Evolutionary conservation across 2,797 vertebrate species (phyloP), one percentile per base, ranked within the genome.

Genomic region (Halcyon leucocephala): DNA sequence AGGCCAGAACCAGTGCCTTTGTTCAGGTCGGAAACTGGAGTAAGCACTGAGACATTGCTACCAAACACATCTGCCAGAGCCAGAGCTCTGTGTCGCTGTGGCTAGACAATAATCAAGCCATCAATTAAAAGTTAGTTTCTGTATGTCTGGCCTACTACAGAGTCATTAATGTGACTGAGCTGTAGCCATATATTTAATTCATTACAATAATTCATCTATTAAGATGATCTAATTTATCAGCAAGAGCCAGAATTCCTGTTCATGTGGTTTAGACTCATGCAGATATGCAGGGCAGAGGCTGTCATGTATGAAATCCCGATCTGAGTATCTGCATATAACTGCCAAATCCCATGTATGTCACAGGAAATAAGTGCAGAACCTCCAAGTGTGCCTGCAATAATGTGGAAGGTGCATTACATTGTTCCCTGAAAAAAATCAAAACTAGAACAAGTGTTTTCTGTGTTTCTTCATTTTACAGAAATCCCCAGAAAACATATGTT

Each of bases 401-500:
- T 54, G n/a, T 62, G 62, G 69, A 74, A 76, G 33, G 22, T 78
- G 3, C 61, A 52, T 82, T 46, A 22, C 89, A 48, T n/a, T 58
- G 12, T 58, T 92, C 42, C 35, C 78, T 39, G 28, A 37, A 79
- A 93, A 29, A 89, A 84, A 28, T 6, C 49, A 31, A 65, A 82
- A 69, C 39, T 18, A 66, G 20, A 92, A 52, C 7, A 71, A 90
- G 28, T 71, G 57, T 0, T 2, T 31, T 91, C 49, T 89, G 18
- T 85, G 62, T 82, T 90, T 86, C 61, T 14, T 37, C 31, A 20
- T 84, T 78, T 90, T 82, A 46, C 66, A 94, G 85, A 86, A 81
- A 74, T 24, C 49, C 78, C 73, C 57, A 72, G 82, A 92, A 92
- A 95, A 80, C 78, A 70, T 73, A 81, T 24, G 84, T 64, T 92